Percentiles rank a stretch among this genome's conserved stretches.
phyloP scores from a whole-genome alignment of 2,888 invertebrate genomes.

The Adelphocoris suturalis region DNA sequence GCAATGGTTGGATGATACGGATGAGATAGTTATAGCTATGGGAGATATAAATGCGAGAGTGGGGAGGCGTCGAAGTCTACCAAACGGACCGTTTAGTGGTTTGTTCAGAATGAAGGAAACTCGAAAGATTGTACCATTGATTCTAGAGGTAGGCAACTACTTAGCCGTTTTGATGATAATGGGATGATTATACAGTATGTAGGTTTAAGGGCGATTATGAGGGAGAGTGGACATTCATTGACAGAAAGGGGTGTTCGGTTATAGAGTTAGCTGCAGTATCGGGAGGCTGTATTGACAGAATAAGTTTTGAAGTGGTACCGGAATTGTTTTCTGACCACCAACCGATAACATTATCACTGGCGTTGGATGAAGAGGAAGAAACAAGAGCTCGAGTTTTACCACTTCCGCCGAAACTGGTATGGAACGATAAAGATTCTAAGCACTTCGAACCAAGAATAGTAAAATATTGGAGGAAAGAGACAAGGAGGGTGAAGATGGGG shows the following conservation, averaged over 20 bases:
- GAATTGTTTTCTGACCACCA: slow-evolving; percentile 21
- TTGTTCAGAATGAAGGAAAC: not conserved
- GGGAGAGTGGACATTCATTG: slow-evolving; percentile 19
- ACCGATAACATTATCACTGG: not conserved
- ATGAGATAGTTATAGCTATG: not conserved
- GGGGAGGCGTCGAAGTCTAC: not conserved
- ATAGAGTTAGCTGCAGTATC: not conserved
- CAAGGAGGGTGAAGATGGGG: not conserved
- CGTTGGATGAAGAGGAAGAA: not conserved
- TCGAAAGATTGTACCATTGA: not conserved
- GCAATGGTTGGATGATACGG: not conserved
- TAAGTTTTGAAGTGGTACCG: slow-evolving; percentile 7
- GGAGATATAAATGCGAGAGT: not conserved
- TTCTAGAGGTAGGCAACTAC: not conserved
- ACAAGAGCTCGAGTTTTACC: not conserved
- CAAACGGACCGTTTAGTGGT: not conserved
- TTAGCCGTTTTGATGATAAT: not conserved
- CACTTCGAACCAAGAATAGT: too few species aligned
- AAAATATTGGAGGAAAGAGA: too few species aligned
- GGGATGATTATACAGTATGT: not conserved
- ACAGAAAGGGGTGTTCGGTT: not conserved
- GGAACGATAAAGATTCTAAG: not conserved
- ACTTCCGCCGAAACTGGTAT: slow-evolving; percentile 15
- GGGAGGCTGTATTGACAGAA: not conserved
- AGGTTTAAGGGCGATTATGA: slow-evolving; percentile 26